Evolutionary conservation across 1,140 invertebrate species (phyloP), one percentile per base, ranked within the genome.

Genomic region (Melitaea cinxia): DNA sequence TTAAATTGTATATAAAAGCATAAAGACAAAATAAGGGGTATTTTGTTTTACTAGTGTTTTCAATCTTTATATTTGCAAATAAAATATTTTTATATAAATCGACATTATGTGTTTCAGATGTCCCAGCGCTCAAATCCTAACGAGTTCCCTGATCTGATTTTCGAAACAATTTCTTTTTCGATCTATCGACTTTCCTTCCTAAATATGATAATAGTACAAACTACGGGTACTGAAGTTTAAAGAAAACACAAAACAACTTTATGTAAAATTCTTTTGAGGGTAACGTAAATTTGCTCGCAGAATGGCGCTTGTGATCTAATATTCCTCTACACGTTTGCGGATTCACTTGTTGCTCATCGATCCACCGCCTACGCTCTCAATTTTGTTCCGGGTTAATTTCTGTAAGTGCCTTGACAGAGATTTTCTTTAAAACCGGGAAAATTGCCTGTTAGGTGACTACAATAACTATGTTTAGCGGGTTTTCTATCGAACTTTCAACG

Each of bases 281-380:
- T 59, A 59, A 49, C 30, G 39, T 37, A 64, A 68, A 68, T 62
- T 62, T 57, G 33, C 24, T 59, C 30, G 23, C 5, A 57, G 65
- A 62, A 62, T 33, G 30, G 55, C 58, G 61, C 47, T 15, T 49
- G 26, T 39, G 62, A 71, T 74, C 62, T 62, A 70, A 71, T 74
- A 71, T 65, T 65, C 62, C 54, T 12, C 52, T 50, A 63, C 35
- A 58, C 49, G 53, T 55, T 55, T 30, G 35, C 26, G 45, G 47
- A 47, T 62, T 74, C 72, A 88, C 85, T 88, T 88, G 85, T 88
- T 88, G 84, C 84, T 64, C 59, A 80, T 83, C 80, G 83, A 83
- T 85, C 72, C 65, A 26, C 66, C 65, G 19, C 58, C 56, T 54
- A 68, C 71, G 68, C 62, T 72, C 68, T 68, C 75, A 72, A 75